These are phyloP conservation scores for Asbolus verrucosus DNA, from an alignment of 1,140 invertebrate genomes.

Conservation along the genomic window DNA sequence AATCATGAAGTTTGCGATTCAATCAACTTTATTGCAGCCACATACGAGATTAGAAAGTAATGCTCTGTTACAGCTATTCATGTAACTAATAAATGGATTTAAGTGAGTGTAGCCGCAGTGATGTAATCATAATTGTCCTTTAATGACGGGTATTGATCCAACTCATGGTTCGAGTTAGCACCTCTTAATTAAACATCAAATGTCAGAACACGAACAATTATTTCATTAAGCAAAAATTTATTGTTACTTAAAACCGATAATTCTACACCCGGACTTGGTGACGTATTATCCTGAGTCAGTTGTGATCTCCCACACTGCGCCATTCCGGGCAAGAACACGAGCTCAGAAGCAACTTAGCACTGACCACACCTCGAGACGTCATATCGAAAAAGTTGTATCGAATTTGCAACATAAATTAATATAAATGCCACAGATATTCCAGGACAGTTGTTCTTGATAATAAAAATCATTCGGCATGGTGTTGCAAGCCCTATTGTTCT, in stretches of 20 bases:
- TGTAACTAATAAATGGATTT: too few relatives aligned
- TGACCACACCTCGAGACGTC: slow-evolving; percentile 13
- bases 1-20: not conserved
- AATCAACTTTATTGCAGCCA: not conserved
- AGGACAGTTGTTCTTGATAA: not conserved
- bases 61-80: slow-evolving; percentile 7
- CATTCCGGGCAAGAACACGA: slow-evolving; percentile 1
- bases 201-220: not conserved
- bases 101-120: too few relatives aligned
- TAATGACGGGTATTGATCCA: slow-evolving; percentile 5
- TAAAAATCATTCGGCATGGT: not conserved
- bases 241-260: too few relatives aligned
- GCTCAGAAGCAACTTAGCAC: too few relatives aligned
- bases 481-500: slow-evolving; percentile 1
- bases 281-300: slow-evolving; percentile 24
- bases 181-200: slow-evolving; percentile 19
- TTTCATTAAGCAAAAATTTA: too few relatives aligned
- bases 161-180: slow-evolving; percentile 12
- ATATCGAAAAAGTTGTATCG: not conserved
- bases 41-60: slow-evolving; percentile 16
- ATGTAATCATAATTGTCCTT: slow-evolving; percentile 35
- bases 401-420: slow-evolving; percentile 1
- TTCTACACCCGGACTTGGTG: slow-evolving; percentile 32
- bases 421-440: slow-evolving; percentile 1
- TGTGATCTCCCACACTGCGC: slow-evolving; percentile 14